Conservation (phyloP, 2,888 invertebrate genomes). For the Lobophora halterata region DNA sequence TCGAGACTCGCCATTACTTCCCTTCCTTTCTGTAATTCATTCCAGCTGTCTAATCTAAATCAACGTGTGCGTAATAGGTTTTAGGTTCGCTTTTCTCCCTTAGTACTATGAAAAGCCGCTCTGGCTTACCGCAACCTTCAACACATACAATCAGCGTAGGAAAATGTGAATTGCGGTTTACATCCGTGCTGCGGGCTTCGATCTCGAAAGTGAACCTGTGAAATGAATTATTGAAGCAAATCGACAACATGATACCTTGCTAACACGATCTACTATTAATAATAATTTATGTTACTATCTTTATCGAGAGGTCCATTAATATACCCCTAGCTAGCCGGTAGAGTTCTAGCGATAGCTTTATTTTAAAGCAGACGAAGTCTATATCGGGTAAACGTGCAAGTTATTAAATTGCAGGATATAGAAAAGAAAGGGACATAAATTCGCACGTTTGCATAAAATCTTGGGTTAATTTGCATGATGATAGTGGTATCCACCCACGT, state of each 20-base stretch:
- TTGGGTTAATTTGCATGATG: slow-evolving; percentile 25
- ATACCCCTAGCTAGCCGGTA: slow-evolving; percentile 25
- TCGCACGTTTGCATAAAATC: slow-evolving; percentile 24
- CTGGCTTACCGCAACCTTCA: slow-evolving; percentile 33
- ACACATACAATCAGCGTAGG: slow-evolving; percentile 49
- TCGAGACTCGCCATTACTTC: slow-evolving; percentile 43
- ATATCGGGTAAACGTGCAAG: slow-evolving; percentile 19
- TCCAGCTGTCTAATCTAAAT: slow-evolving; percentile 50
- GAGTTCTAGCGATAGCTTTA: slow-evolving; percentile 29
- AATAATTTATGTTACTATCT: slow-evolving; percentile 37
- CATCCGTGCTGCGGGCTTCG: slow-evolving; percentile 57
- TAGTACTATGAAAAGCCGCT: slow-evolving; percentile 40
- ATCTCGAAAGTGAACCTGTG: slow-evolving; percentile 75
- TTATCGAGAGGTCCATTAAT: slow-evolving; percentile 33
- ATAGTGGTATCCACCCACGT: slow-evolving; percentile 49
- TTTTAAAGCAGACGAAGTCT: slow-evolving; percentile 21
- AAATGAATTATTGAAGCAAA: slow-evolving; percentile 74
- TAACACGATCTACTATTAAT: slow-evolving; percentile 52
- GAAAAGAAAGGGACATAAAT: slow-evolving; percentile 21
- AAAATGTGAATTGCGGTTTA: slow-evolving; percentile 61
- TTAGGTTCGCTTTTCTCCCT: slow-evolving; percentile 47
- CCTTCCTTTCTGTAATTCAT: slow-evolving; percentile 38
- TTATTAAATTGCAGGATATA: slow-evolving; percentile 14
- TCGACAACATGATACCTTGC: slow-evolving; percentile 60
- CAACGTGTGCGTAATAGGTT: slow-evolving; percentile 50